These are phyloP conservation scores for Charanyca ferruginea DNA, from an alignment of 2,888 invertebrate genomes.

Conservation along the genomic window DNA sequence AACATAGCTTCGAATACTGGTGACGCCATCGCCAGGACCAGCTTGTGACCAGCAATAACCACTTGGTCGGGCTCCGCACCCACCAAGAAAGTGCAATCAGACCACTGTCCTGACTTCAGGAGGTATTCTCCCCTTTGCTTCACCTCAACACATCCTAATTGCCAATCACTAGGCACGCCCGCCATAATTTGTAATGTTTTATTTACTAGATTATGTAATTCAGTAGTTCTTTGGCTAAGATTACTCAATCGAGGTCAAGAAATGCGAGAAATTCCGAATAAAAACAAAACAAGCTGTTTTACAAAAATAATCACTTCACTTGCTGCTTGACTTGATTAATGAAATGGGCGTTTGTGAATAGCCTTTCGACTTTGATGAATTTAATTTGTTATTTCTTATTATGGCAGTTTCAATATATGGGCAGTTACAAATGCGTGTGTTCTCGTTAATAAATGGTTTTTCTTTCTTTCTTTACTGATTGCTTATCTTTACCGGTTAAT, in stretches of 20 bases:
- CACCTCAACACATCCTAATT: slow-evolving; percentile 93
- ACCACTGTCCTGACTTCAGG: slow-evolving; percentile 95
- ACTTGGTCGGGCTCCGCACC: slow-evolving; percentile 95
- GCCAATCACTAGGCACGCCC: slow-evolving; percentile 94
- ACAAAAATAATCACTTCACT: slow-evolving; percentile 52
- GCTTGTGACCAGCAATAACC: slow-evolving; percentile 94
- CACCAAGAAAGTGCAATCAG: slow-evolving; percentile 96
- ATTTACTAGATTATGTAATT: slow-evolving; percentile 17
- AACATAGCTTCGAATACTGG: slow-evolving; percentile 98
- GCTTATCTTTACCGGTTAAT: too few relatives aligned
- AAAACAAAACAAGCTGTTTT: slow-evolving; percentile 56
- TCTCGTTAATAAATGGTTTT: too few relatives aligned
- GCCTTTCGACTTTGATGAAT: slow-evolving; percentile 4
- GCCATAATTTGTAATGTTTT: slow-evolving; percentile 76
- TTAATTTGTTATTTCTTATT: background rate
- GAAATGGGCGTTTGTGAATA: slow-evolving; percentile 28
- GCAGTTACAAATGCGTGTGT: too few relatives aligned
- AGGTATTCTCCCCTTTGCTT: slow-evolving; percentile 94
- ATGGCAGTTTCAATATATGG: background rate
- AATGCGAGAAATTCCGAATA: slow-evolving; percentile 29
- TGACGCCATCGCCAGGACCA: slow-evolving; percentile 96
- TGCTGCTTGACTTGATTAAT: slow-evolving; percentile 19
- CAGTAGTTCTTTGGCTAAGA: background rate
- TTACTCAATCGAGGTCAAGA: slow-evolving; percentile 33
- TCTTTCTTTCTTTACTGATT: too few relatives aligned